Base-by-base conservation (phyloP, 2,888 invertebrate species). In the Melolontha melolontha region DNA sequence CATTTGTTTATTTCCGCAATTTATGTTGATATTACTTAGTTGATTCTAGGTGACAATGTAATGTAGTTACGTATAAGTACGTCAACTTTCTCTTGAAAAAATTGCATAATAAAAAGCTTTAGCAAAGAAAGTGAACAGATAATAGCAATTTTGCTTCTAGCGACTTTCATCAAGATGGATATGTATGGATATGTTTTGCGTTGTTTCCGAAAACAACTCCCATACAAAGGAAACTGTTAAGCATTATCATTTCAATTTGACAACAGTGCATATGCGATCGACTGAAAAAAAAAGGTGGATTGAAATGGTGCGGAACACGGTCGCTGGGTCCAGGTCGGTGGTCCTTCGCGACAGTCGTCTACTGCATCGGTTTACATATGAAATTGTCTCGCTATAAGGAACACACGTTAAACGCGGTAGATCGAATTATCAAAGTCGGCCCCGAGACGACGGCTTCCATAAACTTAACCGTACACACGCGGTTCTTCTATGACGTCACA, bases 361-460 rank as follows among this genome's bases (percentile, higher is more conserved):
- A 68, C 68, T 71, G 75, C 70, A 72, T 75, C 75, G 67, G 73
- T 72, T 75, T 75, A 75, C 75, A 75, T 72, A 74, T 75, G 74
- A 74, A 75, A 75, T 74, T 73, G 75, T 73, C 73, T 74, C 74
- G 75, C 73, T 73, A 73, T 72, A 50, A 71, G 71, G 72, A 72
- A 73, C 72, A 72, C 74, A 72, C 74, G 74, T 74, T 73, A 73
- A 74, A 71, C 71, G 75, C 75, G 75, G 76, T 76, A 74, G 75
- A 75, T 76, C 76, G 72, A 75, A 76, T 76, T 76, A 75, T 75
- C 76, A 75, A 76, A 72, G 59, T 44, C 75, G 71, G 73, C 73
- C 72, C 69, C 73, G 71, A 29, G 44, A 44, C 68, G 67, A 68
- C 66, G 67, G 66, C 69, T 66, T 70, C 70, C 72, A 72, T 74